Evolutionary conservation across 2,797 vertebrate species (phyloP).

Genomic region (Mus minutoides): DNA sequence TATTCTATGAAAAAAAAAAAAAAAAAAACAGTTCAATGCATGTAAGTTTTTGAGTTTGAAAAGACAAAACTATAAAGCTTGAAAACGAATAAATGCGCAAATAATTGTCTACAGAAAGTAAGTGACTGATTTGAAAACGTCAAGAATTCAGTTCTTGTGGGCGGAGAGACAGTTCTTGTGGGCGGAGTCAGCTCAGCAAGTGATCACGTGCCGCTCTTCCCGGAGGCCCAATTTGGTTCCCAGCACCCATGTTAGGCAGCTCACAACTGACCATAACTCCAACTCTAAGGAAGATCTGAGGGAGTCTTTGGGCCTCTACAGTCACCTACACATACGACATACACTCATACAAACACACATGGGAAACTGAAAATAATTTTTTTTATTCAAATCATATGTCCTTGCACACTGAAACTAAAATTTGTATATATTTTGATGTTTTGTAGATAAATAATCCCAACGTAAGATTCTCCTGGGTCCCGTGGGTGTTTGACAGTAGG

Average conservation of each 20-base stretch:
- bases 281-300: neutral
- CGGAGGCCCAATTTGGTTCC: neutral
- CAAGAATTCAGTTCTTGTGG: neutral
- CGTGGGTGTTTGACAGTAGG: neutral
- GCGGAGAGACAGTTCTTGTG: too few species aligned
- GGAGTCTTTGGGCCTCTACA: too few species aligned
- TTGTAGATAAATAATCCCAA: conserved; percentile 17
- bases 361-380: neutral
- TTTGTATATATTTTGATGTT: conserved; percentile 10
- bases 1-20: neutral
- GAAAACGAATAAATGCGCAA: conserved; percentile 23
- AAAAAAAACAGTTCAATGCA: neutral
- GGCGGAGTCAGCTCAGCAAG: neutral
- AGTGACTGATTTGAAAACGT: neutral
- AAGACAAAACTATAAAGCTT: conserved; percentile 28
- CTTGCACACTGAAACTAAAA: neutral
- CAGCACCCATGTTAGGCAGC: neutral
- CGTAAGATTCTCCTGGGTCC: neutral
- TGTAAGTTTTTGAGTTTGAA: neutral
- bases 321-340: too few species aligned
- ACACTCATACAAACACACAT: neutral
- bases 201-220: neutral
- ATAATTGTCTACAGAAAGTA: neutral
- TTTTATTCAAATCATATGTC: neutral
- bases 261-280: neutral